Evolutionary conservation across 1,140 invertebrate genomes (phyloP).

Genomic region (Agrilus planipennis): DNA sequence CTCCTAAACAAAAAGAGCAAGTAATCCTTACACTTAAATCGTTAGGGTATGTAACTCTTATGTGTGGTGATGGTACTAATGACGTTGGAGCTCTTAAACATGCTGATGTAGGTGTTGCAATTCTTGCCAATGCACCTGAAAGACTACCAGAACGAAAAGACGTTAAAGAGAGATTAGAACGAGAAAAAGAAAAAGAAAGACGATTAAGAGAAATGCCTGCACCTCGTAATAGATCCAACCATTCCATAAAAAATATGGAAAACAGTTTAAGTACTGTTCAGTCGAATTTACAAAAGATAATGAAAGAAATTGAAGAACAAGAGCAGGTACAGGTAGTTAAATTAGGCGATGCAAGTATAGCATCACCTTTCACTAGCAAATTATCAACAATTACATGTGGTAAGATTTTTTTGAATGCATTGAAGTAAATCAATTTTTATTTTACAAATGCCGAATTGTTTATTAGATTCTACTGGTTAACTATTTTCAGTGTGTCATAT

Average conservation of each 20-base stretch:
- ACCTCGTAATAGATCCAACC: slow-evolving; percentile 20
- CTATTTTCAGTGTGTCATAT: slow-evolving; percentile 86
- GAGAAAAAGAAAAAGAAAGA: slow-evolving; percentile 16
- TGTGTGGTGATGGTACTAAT: slow-evolving; percentile 99
- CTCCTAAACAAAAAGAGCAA: slow-evolving; percentile 95
- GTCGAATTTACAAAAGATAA: slow-evolving; percentile 56
- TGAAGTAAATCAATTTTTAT: too few relatives aligned
- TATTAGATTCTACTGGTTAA: too few relatives aligned
- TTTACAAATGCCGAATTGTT: too few relatives aligned
- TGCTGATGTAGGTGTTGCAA: slow-evolving; percentile 74
- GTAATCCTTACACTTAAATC: slow-evolving; percentile 82
- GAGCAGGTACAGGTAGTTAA: slow-evolving; percentile 83
- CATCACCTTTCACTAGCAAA: slow-evolving; percentile 97
- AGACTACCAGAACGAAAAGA: slow-evolving; percentile 16
- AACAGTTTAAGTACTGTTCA: slow-evolving; percentile 35
- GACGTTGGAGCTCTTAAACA: slow-evolving; percentile 99
- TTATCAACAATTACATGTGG: slow-evolving; percentile 93
- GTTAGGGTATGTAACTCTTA: slow-evolving; percentile 81
- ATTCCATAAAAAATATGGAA: slow-evolving; percentile 30
- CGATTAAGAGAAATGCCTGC: slow-evolving; percentile 30
- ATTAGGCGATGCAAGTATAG: slow-evolving; percentile 96
- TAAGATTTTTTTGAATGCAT: slow-evolving; percentile 43
- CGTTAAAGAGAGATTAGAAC: slow-evolving; percentile 18
- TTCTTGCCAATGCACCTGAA: slow-evolving; percentile 74
- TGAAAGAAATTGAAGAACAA: slow-evolving; percentile 87